Evolutionary conservation across 2,113 vertebrate species (phyloP), one percentile per base, ranked within the genome.

Genomic region (Austrofundulus limnaeus): DNA sequence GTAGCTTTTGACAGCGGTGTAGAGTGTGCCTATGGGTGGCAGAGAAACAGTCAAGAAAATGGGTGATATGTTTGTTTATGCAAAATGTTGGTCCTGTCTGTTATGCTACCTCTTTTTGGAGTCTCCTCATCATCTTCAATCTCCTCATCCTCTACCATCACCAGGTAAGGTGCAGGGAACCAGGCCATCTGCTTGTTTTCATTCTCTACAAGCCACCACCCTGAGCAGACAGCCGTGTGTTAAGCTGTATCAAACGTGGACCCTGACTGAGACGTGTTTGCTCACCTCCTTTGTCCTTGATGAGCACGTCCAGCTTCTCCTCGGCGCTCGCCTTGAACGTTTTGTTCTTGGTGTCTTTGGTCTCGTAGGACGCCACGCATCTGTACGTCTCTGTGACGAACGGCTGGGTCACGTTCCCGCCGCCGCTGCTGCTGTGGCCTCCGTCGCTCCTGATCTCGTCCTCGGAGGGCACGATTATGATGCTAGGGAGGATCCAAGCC

Each of bases 141-240:
- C 0, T 66, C 66, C 0, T 81, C 82, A 2, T 85, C 77, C 0
- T 86, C 84, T 2, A 76, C 19, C 55, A 81, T 92, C 55, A 94
- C 90, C 85, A 99, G 87, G 67, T 97, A 98, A 0, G 96, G 94
- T 19, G 96, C 96, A 31, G 96, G 97, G 80, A 99, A 99, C 96
- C 96, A 99, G 51, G 96, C 95, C 10, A 90, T 78, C 48, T 76
- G 86, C 67, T 94, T 95, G 25, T 90, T 87, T 23, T 94, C 68
- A 0, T 95, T 99, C 70, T 92, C 94, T 71, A 98, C 96, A 13
- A 99, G 89, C 96, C 97, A 99, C 96, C 97, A 99, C 0, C 96
- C 97, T 99, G 73, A 55, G 46, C 17, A 54, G 48, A 60, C 16
- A 43, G 17, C 37, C 34, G 48, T n/a, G 37, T 5, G 13, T 61